Evolutionary conservation across 2,888 invertebrate species (phyloP).

Genomic region (Morpho deidamia): DNA sequence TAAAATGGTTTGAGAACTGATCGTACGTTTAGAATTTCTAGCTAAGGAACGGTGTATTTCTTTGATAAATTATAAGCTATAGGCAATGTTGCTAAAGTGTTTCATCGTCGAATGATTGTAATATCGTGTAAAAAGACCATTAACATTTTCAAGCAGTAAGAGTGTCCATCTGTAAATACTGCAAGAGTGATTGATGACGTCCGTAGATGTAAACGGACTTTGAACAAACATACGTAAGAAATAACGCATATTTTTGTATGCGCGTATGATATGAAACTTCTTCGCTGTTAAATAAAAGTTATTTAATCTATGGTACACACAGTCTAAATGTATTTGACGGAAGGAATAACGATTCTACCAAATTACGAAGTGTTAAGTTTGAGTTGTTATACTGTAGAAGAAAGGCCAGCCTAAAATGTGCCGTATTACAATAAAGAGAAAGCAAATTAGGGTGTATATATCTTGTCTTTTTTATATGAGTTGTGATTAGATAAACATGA

Average conservation of each 20-base stretch:
- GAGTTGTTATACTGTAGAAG: too few species aligned
- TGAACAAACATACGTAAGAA: not conserved
- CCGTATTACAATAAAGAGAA: too few species aligned
- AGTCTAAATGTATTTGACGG: too few species aligned
- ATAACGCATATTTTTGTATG: constrained; percentile 4
- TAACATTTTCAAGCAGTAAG: constrained; percentile 11
- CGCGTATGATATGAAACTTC: not conserved
- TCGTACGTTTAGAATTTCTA: constrained; percentile 8
- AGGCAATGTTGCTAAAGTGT: too few species aligned
- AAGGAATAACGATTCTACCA: not conserved
- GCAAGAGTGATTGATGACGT: constrained; percentile 4
- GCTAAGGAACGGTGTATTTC: constrained; percentile 3
- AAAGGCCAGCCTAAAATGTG: too few species aligned
- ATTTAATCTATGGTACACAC: too few species aligned
- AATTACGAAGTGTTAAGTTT: not conserved
- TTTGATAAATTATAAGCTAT: too few species aligned
- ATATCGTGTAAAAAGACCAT: constrained; percentile 13
- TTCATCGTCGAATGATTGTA: constrained; percentile 5
- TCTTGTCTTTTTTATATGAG: too few species aligned
- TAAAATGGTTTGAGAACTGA: too few species aligned
- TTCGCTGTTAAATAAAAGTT: not conserved
- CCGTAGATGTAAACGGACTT: not conserved
- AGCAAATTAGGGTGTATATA: too few species aligned
- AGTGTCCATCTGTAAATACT: constrained; percentile 18
- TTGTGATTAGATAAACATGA: too few species aligned